These are phyloP conservation scores for Parus major DNA, from an alignment of 2,113 vertebrate species.

Conservation along the genomic window DNA sequence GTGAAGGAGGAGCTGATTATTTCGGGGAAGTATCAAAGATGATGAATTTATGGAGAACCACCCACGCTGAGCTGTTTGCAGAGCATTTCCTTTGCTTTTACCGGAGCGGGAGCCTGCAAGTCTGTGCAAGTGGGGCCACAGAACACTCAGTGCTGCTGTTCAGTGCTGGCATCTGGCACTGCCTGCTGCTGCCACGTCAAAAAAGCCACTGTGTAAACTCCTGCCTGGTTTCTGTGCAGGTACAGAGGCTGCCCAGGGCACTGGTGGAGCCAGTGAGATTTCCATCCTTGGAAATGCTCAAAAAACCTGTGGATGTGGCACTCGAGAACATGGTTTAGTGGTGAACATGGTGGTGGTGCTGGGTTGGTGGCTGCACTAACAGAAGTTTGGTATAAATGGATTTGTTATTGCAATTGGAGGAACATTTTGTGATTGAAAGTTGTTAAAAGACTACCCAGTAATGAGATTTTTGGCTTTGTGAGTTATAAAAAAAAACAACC, in stretches of 20 bases:
- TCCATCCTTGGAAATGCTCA: not conserved
- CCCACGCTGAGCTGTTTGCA: not conserved
- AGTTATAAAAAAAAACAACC: not conserved
- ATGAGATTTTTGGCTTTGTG: not conserved
- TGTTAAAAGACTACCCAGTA: not conserved
- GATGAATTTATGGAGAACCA: not conserved
- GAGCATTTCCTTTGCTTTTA: not conserved
- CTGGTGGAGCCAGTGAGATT: not conserved
- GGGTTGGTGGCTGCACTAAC: not conserved
- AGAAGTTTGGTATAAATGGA: accelerated
- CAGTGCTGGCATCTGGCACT: not conserved
- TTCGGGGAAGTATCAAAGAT: not conserved
- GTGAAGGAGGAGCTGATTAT: not conserved
- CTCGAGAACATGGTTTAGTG: not conserved
- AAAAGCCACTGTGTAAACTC: not conserved
- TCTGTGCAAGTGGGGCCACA: not conserved
- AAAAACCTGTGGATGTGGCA: not conserved
- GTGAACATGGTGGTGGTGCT: not conserved
- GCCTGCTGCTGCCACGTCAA: not conserved
- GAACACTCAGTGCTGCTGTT: not conserved
- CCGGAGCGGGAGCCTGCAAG: not conserved
- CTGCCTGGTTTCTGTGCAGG: not conserved
- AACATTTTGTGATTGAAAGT: not conserved
- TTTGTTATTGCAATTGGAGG: not conserved
- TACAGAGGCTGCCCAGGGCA: not conserved